phyloP scores from a whole-genome alignment of 92 coral and sea anemone genomes.

The Palythoa grandiflora region DNA sequence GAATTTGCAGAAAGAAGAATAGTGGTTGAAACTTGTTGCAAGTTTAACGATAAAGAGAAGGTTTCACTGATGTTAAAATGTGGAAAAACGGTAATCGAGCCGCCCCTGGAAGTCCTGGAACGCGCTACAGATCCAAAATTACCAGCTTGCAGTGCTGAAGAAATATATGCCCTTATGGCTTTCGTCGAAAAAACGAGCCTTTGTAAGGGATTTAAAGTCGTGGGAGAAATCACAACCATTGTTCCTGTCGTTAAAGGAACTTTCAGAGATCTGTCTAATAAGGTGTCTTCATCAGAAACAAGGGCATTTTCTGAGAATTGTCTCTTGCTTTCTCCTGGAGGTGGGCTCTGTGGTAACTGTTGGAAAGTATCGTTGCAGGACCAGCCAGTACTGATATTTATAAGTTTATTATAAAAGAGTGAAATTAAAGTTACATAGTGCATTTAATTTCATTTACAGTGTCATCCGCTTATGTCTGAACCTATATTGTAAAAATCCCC shows the following conservation, averaged over 20 bases:
- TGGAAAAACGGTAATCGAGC: not conserved
- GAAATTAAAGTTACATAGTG: not conserved
- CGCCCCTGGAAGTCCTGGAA: not conserved
- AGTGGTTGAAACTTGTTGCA: not conserved
- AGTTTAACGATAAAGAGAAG: not conserved
- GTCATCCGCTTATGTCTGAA: not conserved
- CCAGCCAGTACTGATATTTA: not conserved
- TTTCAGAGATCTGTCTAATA: not conserved
- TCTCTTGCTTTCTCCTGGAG: not conserved
- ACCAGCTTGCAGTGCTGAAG: not conserved
- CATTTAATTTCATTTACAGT: not conserved
- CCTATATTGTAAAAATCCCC: not conserved
- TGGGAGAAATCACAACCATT: not conserved
- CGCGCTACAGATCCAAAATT: not conserved
- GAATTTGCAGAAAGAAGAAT: not conserved
- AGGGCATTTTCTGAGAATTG: not conserved
- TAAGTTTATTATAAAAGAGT: not conserved
- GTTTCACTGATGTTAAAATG: not conserved
- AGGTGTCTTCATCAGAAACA: not conserved
- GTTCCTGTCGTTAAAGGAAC: slow-evolving; percentile 4
- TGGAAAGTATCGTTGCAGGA: not conserved
- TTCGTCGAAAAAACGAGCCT: not conserved
- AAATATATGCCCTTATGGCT: not conserved
- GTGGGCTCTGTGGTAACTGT: not conserved
- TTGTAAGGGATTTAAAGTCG: not conserved